Percentiles rank a stretch among this genome's conserved stretches.
These are phyloP conservation scores for Piprites chloris DNA, from an alignment of 2,113 vertebrate genomes.

Conservation along the genomic window DNA sequence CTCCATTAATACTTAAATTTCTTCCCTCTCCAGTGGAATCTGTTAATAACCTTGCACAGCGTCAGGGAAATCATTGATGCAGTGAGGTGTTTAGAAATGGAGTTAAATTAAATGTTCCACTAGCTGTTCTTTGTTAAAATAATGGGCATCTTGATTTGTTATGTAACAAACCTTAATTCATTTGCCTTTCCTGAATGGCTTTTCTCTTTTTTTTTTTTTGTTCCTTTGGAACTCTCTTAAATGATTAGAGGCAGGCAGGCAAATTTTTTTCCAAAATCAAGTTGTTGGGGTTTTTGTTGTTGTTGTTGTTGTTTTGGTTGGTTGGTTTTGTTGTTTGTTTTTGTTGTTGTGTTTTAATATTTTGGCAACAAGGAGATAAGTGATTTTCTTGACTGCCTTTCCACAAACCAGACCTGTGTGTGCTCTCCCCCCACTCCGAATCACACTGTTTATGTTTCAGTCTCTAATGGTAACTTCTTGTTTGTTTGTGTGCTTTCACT, in stretches of 20 bases:
- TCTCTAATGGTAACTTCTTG: not conserved
- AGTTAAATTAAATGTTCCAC: not conserved
- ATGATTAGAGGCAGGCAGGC: not conserved
- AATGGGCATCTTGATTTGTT: not conserved
- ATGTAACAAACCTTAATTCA: not conserved
- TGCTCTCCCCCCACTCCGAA: not conserved
- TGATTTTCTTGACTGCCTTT: not conserved
- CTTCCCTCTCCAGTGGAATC: constrained; percentile 41
- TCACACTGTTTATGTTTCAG: not conserved
- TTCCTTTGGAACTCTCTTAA: not conserved
- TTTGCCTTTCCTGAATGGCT: not conserved
- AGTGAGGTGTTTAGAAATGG: constrained; percentile 32
- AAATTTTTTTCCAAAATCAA: not conserved
- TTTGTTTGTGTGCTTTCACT: not conserved
- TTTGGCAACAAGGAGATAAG: not conserved
- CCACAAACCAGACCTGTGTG: not conserved
- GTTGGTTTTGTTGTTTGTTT: too few relatives aligned
- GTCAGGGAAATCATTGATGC: constrained; percentile 24
- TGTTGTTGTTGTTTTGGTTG: too few relatives aligned
- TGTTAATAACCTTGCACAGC: constrained; percentile 16
- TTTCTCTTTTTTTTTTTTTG: not conserved
- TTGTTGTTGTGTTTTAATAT: too few relatives aligned
- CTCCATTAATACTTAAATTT: constrained; percentile 71
- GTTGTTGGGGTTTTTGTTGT: not conserved
- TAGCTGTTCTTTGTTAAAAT: not conserved